Evolutionary conservation across 2,113 vertebrate species (phyloP).

Genomic region (Sula dactylatra): DNA sequence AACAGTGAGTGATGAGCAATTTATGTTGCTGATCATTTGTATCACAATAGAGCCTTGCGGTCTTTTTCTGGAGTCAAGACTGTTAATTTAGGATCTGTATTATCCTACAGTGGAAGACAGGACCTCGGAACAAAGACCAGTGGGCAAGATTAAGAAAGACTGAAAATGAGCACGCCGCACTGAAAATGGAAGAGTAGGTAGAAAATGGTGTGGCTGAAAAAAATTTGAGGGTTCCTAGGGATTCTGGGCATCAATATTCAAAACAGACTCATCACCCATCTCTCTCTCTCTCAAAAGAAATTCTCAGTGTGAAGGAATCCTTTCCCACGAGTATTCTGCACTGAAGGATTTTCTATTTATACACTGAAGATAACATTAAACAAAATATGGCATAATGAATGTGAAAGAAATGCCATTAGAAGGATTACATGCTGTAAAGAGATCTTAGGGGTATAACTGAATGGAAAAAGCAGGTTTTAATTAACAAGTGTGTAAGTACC

Average conservation of each 20-base stretch:
- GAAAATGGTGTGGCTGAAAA: not conserved
- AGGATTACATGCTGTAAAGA: not conserved
- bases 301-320: not conserved
- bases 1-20: conserved; percentile 58
- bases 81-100: not conserved
- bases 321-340: not conserved
- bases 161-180: not conserved
- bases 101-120: not conserved
- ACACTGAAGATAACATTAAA: not conserved
- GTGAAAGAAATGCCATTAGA: conserved; percentile 8
- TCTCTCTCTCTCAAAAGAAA: not conserved
- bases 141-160: not conserved
- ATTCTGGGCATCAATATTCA: not conserved
- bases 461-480: conserved; percentile 8
- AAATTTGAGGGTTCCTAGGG: not conserved
- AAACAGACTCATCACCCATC: not conserved
- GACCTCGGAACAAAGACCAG: not conserved
- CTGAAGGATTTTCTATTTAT: not conserved
- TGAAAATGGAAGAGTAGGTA: not conserved
- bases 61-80: conserved; percentile 21
- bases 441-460: not conserved
- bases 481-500: conserved; percentile 17
- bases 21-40: conserved; percentile 47
- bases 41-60: conserved; percentile 29
- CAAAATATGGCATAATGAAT: not conserved